Conservation (phyloP, 2,888 invertebrate genomes). For the Sphinx pinastri region DNA sequence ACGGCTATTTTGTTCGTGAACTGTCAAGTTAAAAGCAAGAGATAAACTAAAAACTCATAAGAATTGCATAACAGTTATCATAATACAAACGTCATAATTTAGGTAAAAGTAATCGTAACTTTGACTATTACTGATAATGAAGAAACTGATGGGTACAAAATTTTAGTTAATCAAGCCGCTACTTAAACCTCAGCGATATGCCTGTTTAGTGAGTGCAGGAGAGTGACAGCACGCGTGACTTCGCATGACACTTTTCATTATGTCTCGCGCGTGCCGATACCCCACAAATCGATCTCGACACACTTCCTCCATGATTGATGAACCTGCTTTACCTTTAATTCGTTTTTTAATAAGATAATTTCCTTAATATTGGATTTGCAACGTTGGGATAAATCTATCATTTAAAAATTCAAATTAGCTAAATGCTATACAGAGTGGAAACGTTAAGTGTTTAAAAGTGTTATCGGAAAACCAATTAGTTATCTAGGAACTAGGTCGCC, state of each 20-base stretch:
- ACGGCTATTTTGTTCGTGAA: too few species aligned
- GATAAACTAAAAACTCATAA: too few species aligned
- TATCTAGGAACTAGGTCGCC: too few species aligned
- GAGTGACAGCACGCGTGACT: conserved; percentile 55
- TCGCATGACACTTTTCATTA: conserved; percentile 55
- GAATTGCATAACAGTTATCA: too few species aligned
- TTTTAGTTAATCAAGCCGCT: neutral
- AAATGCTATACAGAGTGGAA: too few species aligned
- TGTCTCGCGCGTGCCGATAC: conserved; percentile 42
- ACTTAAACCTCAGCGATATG: conserved; percentile 11
- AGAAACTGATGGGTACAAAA: too few species aligned
- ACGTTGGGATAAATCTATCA: neutral
- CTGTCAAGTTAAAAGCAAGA: too few species aligned
- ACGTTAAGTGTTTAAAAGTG: neutral
- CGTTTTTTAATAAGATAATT: conserved; percentile 8
- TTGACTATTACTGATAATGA: too few species aligned
- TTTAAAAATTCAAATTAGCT: neutral
- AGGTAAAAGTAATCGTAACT: too few species aligned
- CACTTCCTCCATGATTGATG: conserved; percentile 52
- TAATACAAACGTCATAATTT: too few species aligned
- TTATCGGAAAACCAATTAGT: neutral
- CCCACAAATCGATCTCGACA: conserved; percentile 52
- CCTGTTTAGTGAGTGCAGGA: conserved; percentile 1
- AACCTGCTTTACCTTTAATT: conserved; percentile 52
- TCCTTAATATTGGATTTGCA: neutral